Evolutionary conservation across 2,888 invertebrate genomes (phyloP).

Genomic region (Yponomeuta malinellus): DNA sequence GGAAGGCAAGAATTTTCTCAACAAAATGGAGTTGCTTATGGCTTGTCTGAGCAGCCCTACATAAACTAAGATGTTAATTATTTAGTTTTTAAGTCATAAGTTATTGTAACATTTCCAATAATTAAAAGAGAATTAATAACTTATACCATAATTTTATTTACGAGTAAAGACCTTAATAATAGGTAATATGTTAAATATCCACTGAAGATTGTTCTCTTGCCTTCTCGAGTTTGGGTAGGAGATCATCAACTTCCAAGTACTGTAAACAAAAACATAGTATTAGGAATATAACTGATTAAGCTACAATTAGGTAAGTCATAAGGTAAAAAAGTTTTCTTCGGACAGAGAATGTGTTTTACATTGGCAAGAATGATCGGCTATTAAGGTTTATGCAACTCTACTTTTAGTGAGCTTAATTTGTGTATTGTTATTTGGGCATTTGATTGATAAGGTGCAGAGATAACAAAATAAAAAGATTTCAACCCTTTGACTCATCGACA

Average conservation of each 20-base stretch:
- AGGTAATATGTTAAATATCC: slow-evolving; percentile 69
- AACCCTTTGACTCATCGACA: no score
- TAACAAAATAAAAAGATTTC: no score
- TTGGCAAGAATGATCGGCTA: no score
- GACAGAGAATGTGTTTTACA: no score
- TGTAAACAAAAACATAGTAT: slow-evolving; percentile 41
- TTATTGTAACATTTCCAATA: slow-evolving; percentile 26
- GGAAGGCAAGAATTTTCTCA: slow-evolving; percentile 96
- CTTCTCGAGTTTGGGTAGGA: slow-evolving; percentile 48
- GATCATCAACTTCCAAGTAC: slow-evolving; percentile 55
- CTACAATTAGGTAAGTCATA: no score
- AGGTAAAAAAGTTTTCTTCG: no score
- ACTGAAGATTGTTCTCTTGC: slow-evolving; percentile 72
- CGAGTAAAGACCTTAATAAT: slow-evolving; percentile 63
- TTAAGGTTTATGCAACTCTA: no score
- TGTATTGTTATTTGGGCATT: no score
- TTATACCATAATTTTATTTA: slow-evolving; percentile 50
- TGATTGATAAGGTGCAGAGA: no score
- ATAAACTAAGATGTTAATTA: slow-evolving; percentile 33
- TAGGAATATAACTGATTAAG: neutral
- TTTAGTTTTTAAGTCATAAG: slow-evolving; percentile 23
- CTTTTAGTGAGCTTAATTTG: no score
- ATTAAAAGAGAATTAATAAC: slow-evolving; percentile 27
- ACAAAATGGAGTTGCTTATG: slow-evolving; percentile 97
- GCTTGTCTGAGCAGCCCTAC: slow-evolving; percentile 88